These are phyloP conservation scores for Epizoanthus illoricatus DNA, from an alignment of 92 coral and sea anemone genomes.

Conservation along the genomic window DNA sequence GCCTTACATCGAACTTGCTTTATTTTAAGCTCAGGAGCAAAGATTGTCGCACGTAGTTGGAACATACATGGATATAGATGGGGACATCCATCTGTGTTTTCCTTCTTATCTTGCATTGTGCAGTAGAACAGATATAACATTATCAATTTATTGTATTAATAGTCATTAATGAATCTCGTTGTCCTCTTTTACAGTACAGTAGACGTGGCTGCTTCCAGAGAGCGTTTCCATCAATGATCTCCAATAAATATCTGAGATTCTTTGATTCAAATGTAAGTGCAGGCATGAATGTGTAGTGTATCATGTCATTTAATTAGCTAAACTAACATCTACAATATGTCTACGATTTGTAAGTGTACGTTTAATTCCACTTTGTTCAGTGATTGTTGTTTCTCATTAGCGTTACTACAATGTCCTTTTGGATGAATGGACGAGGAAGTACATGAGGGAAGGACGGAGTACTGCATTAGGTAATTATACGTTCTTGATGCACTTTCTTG, in stretches of 20 bases:
- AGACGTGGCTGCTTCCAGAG: slow-evolving; percentile 97
- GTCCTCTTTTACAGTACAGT: slow-evolving; percentile 60
- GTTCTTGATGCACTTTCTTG: too few species aligned
- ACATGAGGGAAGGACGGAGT: slow-evolving; percentile 93
- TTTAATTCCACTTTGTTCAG: neutral
- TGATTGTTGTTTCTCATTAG: slow-evolving; percentile 34
- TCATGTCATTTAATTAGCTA: neutral
- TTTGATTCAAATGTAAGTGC: slow-evolving; percentile 81
- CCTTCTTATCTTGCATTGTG: neutral
- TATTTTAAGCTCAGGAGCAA: slow-evolving; percentile 10
- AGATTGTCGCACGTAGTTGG: neutral
- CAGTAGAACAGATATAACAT: too few species aligned
- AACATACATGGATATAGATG: neutral
- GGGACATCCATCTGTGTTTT: too few species aligned
- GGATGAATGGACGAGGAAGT: slow-evolving; percentile 98
- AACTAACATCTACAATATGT: neutral
- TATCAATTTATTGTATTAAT: too few species aligned
- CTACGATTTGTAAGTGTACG: slow-evolving; percentile 21
- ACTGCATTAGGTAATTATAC: slow-evolving; percentile 69
- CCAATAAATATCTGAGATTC: slow-evolving; percentile 83
- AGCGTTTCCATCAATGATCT: slow-evolving; percentile 88
- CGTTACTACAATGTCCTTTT: slow-evolving; percentile 85
- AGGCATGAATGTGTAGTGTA: too few species aligned
- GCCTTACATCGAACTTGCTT: neutral
- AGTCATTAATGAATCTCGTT: neutral